Evolutionary conservation across 2,797 vertebrate genomes (phyloP).

Genomic region (Dipus sagitta): DNA sequence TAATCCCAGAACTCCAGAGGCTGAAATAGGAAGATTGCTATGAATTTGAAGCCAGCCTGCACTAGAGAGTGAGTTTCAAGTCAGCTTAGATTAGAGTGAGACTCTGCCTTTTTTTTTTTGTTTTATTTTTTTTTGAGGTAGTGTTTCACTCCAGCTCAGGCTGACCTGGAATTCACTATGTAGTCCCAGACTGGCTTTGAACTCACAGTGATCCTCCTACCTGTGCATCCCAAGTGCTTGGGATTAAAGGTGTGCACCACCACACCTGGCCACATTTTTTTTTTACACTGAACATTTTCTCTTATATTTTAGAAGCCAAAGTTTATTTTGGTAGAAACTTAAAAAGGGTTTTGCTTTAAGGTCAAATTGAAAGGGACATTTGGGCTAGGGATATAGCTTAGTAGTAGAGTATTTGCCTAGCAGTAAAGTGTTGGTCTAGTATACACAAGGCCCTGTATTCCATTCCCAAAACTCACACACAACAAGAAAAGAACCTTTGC

Average conservation of each 20-base stretch:
- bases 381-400: neutral
- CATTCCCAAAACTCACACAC: neutral
- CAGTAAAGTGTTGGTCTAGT: neutral
- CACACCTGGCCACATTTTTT: neutral
- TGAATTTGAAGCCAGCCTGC: no score
- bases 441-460: neutral
- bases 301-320: conserved; percentile 56
- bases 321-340: conserved; percentile 62
- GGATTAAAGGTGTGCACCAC: no score
- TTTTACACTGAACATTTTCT: conserved; percentile 25
- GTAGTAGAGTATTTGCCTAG: neutral
- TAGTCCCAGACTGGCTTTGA: no score
- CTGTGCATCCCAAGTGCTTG: neutral
- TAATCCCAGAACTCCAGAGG: no score
- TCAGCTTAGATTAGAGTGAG: no score
- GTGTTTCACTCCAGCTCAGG: no score
- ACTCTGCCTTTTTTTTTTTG: no score
- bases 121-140: no score
- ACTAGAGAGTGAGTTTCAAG: no score
- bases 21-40: no score
- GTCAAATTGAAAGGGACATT: conserved; percentile 50
- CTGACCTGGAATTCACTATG: no score
- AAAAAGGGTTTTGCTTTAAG: conserved; percentile 58
- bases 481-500: conserved; percentile 49
- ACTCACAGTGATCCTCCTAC: no score